Conservation (phyloP, 2,888 invertebrate genomes). For the Pollenia labialis region DNA sequence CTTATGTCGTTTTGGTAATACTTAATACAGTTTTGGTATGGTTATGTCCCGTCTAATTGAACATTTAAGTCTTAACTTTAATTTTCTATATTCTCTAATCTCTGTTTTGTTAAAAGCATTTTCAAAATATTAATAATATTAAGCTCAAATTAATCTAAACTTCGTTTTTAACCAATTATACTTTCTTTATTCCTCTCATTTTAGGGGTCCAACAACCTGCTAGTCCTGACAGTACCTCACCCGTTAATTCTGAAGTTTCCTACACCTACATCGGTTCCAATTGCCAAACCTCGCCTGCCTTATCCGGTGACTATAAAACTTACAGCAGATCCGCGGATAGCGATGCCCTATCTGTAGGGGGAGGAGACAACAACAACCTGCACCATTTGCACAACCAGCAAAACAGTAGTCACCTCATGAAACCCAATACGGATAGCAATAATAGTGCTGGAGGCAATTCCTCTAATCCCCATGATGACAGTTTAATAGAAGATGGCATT, state of each 20-base stretch:
- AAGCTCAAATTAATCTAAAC: neutral
- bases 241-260: slow-evolving; percentile 90
- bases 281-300: slow-evolving; percentile 82
- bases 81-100: too few relatives aligned
- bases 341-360: slow-evolving; percentile 81
- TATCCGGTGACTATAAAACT: slow-evolving; percentile 82
- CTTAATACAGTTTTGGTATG: too few relatives aligned
- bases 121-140: neutral
- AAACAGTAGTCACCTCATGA: slow-evolving; percentile 53
- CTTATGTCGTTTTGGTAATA: too few relatives aligned
- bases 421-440: slow-evolving; percentile 72
- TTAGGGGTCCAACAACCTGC: slow-evolving; percentile 86
- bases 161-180: neutral
- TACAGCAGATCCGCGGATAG: slow-evolving; percentile 83
- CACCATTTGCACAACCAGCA: slow-evolving; percentile 72
- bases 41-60: too few relatives aligned
- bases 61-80: too few relatives aligned
- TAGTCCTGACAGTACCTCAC: slow-evolving; percentile 94
- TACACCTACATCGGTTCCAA: slow-evolving; percentile 84
- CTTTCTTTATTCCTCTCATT: slow-evolving; percentile 19
- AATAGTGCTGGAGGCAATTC: slow-evolving; percentile 76
- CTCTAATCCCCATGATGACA: slow-evolving; percentile 80
- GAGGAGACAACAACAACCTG: slow-evolving; percentile 75
- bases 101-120: too few relatives aligned
- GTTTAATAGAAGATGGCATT: slow-evolving; percentile 82